A percentile compares a stretch with the other conserved stretches of the same genome.
Conservation (phyloP, 1,140 invertebrate species). For the Dufourea novaeangliae region DNA sequence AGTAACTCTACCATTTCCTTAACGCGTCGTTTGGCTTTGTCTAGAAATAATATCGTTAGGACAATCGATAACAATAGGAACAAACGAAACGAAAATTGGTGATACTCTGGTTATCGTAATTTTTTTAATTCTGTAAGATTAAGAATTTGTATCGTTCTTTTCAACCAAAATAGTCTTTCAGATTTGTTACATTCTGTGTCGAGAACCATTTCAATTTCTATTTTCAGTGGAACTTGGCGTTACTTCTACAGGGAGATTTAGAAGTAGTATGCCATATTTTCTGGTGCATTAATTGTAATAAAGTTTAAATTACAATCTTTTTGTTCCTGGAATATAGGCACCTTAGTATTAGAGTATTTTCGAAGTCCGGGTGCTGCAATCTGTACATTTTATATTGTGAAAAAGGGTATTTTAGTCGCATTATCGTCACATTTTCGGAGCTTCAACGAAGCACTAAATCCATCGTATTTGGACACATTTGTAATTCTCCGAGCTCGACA, state of each 20-base stretch:
- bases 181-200: no score
- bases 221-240: no score
- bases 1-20: not conserved
- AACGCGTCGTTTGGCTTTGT: not conserved
- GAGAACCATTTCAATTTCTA: no score
- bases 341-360: not conserved
- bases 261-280: not conserved
- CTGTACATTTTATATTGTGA: not conserved
- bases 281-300: no score
- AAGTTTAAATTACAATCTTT: no score
- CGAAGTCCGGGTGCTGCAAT: not conserved
- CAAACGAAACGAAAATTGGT: no score
- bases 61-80: not conserved
- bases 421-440: not conserved
- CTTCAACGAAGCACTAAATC: not conserved
- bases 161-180: no score
- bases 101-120: no score
- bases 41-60: not conserved
- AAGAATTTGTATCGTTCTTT: no score
- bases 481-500: not conserved
- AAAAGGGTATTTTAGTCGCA: not conserved
- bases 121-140: no score
- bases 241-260: no score
- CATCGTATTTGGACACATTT: constrained; percentile 1
- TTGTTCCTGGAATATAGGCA: not conserved